Base-by-base conservation (phyloP, 2,888 invertebrate genomes). In the Dysmachus trigonus region DNA sequence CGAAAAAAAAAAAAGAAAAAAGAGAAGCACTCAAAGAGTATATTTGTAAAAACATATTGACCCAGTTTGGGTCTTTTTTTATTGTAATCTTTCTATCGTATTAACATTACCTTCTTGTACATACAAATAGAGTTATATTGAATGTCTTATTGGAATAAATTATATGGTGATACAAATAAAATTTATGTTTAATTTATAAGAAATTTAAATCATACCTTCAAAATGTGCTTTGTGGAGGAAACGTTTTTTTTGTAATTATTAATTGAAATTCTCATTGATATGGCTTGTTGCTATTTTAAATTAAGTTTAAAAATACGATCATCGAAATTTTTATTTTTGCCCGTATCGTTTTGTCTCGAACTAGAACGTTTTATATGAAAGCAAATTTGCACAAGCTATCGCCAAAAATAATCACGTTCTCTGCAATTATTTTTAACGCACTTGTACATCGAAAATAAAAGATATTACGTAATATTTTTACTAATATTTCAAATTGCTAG, bases 41-140 rank as follows among this genome's bases (percentile, higher is more conserved):
- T 81, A 81, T 81, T 81, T 81, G 81, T 81, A 81, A 81, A 81
- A 31, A 62, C 15, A 81, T 81, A 81, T 81, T 81, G 81, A 53
- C 81, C 53, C 47, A 31, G 35, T 77, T 62, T 31, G 41, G 76
- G 35, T 41, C n/a, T 76, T 62, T 62, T 76, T 76, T 76, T 76
- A 76, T 76, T 76, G 76, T 76, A 76, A 79, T 79, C 79, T 79
- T 79, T 81, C 53, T 81, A 77, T 47, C 27, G 77, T 77, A 77
- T 47, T 77, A 35, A 76, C 38, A 77, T 77, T 77, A 47, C 22
- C 30, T 47, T 22, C 22, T 62, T 81, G 81, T 81, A 33, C 15
- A 81, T 81, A 53, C 51, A 81, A 41, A 62, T 62, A 62, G 27
- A 22, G 62, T 62, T 62, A 81, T 53, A 62, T 18, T 81, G 31